A percentile compares a stretch with the other conserved stretches of the same genome.
Conservation (phyloP, 2,113 vertebrate species). For the Rhynchopsitta pachyrhyncha region DNA sequence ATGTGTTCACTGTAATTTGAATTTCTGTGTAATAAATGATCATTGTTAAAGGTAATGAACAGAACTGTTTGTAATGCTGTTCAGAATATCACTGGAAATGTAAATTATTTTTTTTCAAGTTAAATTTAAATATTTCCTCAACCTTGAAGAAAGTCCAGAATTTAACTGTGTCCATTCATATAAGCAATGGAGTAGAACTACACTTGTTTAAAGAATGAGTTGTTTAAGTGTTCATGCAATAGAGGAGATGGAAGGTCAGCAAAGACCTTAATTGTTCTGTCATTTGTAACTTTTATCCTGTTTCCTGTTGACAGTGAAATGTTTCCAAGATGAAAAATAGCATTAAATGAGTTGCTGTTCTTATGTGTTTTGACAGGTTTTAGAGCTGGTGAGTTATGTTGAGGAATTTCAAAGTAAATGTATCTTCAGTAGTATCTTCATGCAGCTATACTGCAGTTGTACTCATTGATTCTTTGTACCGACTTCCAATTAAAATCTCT, state of each 20-base stretch:
- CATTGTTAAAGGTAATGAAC: background rate
- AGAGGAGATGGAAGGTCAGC: background rate
- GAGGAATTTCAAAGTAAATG: background rate
- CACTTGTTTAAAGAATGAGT: background rate
- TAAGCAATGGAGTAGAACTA: background rate
- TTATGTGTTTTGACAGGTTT: background rate
- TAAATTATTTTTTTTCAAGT: background rate
- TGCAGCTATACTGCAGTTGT: background rate
- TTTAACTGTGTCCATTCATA: background rate
- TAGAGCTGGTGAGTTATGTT: background rate
- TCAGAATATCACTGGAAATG: background rate
- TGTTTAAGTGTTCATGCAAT: background rate
- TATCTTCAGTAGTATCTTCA: background rate
- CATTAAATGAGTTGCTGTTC: background rate
- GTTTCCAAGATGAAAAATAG: background rate
- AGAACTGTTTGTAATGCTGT: background rate
- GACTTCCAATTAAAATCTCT: background rate
- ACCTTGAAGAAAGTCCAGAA: background rate
- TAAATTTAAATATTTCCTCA: background rate
- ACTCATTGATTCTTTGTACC: background rate
- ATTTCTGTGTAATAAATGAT: background rate
- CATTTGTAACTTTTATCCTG: background rate
- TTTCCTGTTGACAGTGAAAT: background rate
- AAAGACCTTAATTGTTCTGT: background rate
- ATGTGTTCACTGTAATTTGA: background rate